Evolutionary conservation across 2,888 invertebrate genomes (phyloP).

Genomic region (Scaptodrosophila latifasciaeformis): DNA sequence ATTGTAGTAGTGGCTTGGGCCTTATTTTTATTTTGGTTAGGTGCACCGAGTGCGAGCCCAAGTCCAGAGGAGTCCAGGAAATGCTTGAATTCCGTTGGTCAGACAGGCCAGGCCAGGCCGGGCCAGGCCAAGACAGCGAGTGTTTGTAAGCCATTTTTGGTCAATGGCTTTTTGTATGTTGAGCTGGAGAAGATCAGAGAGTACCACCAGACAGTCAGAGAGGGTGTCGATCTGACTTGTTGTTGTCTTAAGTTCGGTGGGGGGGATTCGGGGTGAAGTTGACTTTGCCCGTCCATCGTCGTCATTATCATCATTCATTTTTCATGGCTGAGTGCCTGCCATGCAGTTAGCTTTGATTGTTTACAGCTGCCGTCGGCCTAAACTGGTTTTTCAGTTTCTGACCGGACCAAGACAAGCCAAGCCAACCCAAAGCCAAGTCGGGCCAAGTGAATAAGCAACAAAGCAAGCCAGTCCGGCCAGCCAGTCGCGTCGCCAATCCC

Average conservation of each 20-base stretch:
- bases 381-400: constrained; percentile 39
- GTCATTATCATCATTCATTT: constrained; percentile 68
- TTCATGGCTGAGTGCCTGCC: constrained; percentile 68
- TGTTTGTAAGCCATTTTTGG: constrained; percentile 53
- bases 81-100: constrained; percentile 5
- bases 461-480: not conserved
- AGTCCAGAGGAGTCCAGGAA: constrained; percentile 9
- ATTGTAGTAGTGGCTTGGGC: not conserved
- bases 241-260: too few relatives aligned
- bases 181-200: constrained; percentile 30
- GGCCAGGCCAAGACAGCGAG: constrained; percentile 26
- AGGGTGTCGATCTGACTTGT: not conserved
- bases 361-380: constrained; percentile 60
- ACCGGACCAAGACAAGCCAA: not conserved
- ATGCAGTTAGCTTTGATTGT: constrained; percentile 67
- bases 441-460: not conserved
- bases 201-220: not conserved
- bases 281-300: constrained; percentile 13
- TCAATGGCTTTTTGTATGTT: constrained; percentile 50
- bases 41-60: constrained; percentile 24
- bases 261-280: constrained; percentile 7
- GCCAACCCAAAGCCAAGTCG: not conserved
- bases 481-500: constrained; percentile 13
- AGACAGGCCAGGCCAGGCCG: not conserved
- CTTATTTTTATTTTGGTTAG: too few relatives aligned